Evolutionary conservation across 1,140 invertebrate species (phyloP).

Genomic region (Drosophila kurseongensis): DNA sequence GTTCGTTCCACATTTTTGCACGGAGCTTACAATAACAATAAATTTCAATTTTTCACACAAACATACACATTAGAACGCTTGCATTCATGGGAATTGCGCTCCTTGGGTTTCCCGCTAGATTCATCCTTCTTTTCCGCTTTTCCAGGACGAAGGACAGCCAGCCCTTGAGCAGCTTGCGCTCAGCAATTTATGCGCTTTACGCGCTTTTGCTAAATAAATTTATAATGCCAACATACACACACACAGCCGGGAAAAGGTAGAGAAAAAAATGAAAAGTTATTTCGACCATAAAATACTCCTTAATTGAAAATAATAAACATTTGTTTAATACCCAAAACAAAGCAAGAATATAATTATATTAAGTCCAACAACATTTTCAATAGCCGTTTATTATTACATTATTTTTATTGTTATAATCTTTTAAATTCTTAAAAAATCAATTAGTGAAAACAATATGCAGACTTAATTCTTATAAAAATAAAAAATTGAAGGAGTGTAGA

Average conservation of each 20-base stretch:
- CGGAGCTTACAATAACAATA: slow-evolving; percentile 75
- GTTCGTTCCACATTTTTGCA: slow-evolving; percentile 8
- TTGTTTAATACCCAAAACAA: no score
- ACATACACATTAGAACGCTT: slow-evolving; percentile 16
- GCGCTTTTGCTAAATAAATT: slow-evolving; percentile 80
- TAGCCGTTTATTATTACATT: no score
- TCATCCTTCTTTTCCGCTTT: slow-evolving; percentile 21
- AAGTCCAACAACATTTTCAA: no score
- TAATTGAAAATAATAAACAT: no score
- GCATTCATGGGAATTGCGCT: slow-evolving; percentile 43
- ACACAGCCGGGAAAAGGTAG: slow-evolving; percentile 5
- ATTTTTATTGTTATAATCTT: no score
- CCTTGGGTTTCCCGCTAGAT: slow-evolving; percentile 21
- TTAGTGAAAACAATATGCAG: no score
- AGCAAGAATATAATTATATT: no score
- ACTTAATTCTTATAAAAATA: no score
- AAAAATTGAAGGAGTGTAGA: no score
- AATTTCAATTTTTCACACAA: slow-evolving; percentile 79
- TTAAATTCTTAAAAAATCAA: no score
- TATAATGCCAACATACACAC: slow-evolving; percentile 56
- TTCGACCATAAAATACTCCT: slow-evolving; percentile 11
- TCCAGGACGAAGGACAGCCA: slow-evolving; percentile 40
- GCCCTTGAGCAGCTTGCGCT: slow-evolving; percentile 68
- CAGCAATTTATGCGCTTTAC: slow-evolving; percentile 75
- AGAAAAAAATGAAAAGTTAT: slow-evolving; percentile 3